Base-by-base conservation (phyloP, 2,113 vertebrate species). In the Cinclus cinclus region DNA sequence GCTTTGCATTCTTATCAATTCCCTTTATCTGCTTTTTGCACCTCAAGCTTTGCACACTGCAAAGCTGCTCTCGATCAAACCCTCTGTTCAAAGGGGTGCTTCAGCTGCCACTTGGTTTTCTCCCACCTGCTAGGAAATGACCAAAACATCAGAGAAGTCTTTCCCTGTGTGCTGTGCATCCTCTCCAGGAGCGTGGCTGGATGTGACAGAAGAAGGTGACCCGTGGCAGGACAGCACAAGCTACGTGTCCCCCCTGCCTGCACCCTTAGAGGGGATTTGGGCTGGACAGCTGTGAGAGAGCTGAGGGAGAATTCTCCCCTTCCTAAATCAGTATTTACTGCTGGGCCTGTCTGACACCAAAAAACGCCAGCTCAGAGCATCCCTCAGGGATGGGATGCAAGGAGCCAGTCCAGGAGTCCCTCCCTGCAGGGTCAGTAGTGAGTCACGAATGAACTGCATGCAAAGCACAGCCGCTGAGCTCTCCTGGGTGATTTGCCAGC, bases 201-300 rank as follows among this genome's bases (percentile, higher is more conserved):
- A 3, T 35, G 58, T 50, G 44, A 46, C 53, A 73, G 37, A 33
- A 39, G 42, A 35, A 19, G 10, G 24, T 12, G 42, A 46, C 62
- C 37, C 39, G 35, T 20, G 71, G 33, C 52, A 80, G 56, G 30
- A 41, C 63, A 76, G 33, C 56, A 30, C 3, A 8, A 53, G 9
- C 16, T 17, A 0, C 2, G 0, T 15, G 25, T 33, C n/a, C 81
- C 18, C 41, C 20, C 67, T 69, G 22, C 58, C 53, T 28, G 49
- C 41, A 21, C 13, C 50, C 55, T 63, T 1, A 6, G 7, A 70
- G 24, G 50, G 28, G 35, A 7, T 70, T n/a, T 46, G 46, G 42
- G 25, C 64, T 81, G 60, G 19, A 9, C 24, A 56, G 17, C 11
- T 49, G 18, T 35, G 68, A 30, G 39, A 33, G 76, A 17, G 49